A percentile compares a stretch with the other conserved stretches of the same genome.
These are phyloP conservation scores for Karalla daura DNA, from an alignment of 2,797 vertebrate genomes.

Conservation along the genomic window DNA sequence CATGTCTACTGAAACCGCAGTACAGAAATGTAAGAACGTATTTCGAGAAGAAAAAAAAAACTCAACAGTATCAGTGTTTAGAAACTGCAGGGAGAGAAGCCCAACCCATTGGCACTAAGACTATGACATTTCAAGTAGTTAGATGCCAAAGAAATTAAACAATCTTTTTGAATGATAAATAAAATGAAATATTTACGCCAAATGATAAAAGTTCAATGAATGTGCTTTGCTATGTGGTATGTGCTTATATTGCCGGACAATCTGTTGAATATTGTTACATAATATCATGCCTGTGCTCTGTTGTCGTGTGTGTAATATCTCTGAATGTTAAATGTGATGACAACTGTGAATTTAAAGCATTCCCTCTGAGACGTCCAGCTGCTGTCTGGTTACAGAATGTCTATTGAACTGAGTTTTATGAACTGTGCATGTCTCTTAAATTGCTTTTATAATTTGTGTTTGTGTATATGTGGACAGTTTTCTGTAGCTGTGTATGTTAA, in stretches of 20 bases:
- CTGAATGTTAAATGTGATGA: slow-evolving; percentile 7
- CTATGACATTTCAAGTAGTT: not conserved
- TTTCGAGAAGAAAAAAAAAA: too few relatives aligned
- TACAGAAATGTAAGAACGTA: not conserved
- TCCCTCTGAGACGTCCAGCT: slow-evolving; percentile 7
- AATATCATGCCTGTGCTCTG: not conserved
- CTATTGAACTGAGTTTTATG: not conserved
- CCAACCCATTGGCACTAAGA: not conserved
- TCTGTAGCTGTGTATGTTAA: not conserved
- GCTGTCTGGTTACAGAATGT: slow-evolving; percentile 4
- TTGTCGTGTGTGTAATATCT: slow-evolving; percentile 14
- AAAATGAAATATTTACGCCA: not conserved
- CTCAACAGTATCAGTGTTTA: not conserved
- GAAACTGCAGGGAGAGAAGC: not conserved
- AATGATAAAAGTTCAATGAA: not conserved
- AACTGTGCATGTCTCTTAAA: not conserved
- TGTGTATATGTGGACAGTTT: not conserved
- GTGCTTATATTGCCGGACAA: not conserved
- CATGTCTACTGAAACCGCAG: not conserved
- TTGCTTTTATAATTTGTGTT: not conserved
- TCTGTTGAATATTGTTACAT: not conserved
- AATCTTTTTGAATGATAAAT: not conserved
- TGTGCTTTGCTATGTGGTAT: slow-evolving; percentile 1
- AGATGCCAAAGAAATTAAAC: not conserved
- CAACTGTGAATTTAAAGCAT: not conserved